A percentile compares a stretch with the other conserved stretches of the same genome.
These are phyloP conservation scores for Dendrolimus punctatus DNA, from an alignment of 1,140 invertebrate genomes.

Conservation along the genomic window DNA sequence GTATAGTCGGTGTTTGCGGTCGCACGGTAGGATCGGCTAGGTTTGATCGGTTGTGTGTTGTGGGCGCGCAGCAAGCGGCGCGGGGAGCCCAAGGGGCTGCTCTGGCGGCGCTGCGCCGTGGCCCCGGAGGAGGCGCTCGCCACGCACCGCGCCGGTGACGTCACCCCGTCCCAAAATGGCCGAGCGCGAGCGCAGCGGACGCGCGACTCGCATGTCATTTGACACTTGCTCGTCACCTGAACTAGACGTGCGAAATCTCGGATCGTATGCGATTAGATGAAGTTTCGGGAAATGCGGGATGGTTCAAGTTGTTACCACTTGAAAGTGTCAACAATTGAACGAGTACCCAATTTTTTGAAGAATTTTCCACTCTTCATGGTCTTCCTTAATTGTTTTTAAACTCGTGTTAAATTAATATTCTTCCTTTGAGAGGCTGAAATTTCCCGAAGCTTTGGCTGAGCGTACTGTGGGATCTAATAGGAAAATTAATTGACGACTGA, in stretches of 20 bases:
- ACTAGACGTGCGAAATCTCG: slow-evolving; percentile 1
- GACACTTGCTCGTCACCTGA: slow-evolving; percentile 16
- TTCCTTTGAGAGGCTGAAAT: no score
- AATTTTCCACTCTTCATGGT: no score
- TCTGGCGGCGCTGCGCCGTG: slow-evolving; percentile 38
- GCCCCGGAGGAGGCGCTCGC: slow-evolving; percentile 22
- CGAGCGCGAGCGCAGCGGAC: slow-evolving; percentile 16
- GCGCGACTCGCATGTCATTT: slow-evolving; percentile 33
- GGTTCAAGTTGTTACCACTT: no score
- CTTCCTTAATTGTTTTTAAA: no score
- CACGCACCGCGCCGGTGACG: slow-evolving; percentile 4
- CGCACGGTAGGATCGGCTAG: slow-evolving; percentile 16
- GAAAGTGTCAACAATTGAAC: no score
- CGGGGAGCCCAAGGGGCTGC: slow-evolving; percentile 25
- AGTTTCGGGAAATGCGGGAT: no score
- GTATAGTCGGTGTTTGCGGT: slow-evolving; percentile 2
- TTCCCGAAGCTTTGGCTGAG: no score
- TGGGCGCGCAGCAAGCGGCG: slow-evolving; percentile 27
- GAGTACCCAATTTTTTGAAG: no score
- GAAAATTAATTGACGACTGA: no score
- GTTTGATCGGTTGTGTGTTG: slow-evolving; percentile 33
- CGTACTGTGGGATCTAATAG: no score
- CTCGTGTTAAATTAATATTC: no score
- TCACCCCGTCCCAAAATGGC: slow-evolving; percentile 7
- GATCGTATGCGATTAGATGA: no score